phyloP scores from a whole-genome alignment of 2,113 vertebrate species.

The Pseudorhombus dupliciocellatus region DNA sequence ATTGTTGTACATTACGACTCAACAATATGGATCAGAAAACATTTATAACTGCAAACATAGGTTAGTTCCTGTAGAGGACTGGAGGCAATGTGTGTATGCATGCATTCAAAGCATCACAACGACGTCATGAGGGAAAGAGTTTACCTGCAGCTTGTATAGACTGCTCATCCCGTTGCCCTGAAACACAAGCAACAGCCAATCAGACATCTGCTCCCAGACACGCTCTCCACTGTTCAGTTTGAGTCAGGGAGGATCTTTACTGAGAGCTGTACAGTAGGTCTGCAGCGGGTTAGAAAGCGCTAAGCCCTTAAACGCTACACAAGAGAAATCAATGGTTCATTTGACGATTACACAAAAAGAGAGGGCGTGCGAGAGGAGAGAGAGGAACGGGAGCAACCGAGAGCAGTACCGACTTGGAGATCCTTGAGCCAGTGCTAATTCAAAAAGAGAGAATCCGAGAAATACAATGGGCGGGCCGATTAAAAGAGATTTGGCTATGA shows the following conservation, averaged over 20 bases:
- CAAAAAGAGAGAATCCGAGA: conserved; percentile 30
- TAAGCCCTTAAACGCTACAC: conserved; percentile 70
- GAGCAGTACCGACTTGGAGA: conserved; percentile 44
- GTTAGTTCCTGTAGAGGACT: conserved; percentile 20
- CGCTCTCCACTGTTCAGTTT: background rate
- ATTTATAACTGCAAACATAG: conserved; percentile 30
- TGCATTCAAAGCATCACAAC: conserved; percentile 32
- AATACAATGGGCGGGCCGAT: conserved; percentile 49
- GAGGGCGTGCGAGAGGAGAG: conserved; percentile 17
- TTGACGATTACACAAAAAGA: conserved; percentile 55
- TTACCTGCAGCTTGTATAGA: conserved; percentile 98
- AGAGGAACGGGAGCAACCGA: conserved; percentile 20
- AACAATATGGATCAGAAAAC: conserved; percentile 41
- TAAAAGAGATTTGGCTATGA: conserved; percentile 43
- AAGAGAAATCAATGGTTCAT: conserved; percentile 69
- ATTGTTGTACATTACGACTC: conserved; percentile 38
- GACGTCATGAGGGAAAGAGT: conserved; percentile 3
- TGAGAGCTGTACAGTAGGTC: conserved; percentile 49
- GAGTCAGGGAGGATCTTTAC: conserved; percentile 17
- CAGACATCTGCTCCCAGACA: conserved; percentile 19
- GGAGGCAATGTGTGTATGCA: conserved; percentile 4
- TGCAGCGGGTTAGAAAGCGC: conserved; percentile 39
- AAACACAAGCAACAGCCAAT: conserved; percentile 62
- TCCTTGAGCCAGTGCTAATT: conserved; percentile 35
- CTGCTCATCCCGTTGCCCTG: conserved; percentile 97